Conservation (phyloP, 2,113 vertebrate genomes). For the Paramormyrops kingsleyae region DNA sequence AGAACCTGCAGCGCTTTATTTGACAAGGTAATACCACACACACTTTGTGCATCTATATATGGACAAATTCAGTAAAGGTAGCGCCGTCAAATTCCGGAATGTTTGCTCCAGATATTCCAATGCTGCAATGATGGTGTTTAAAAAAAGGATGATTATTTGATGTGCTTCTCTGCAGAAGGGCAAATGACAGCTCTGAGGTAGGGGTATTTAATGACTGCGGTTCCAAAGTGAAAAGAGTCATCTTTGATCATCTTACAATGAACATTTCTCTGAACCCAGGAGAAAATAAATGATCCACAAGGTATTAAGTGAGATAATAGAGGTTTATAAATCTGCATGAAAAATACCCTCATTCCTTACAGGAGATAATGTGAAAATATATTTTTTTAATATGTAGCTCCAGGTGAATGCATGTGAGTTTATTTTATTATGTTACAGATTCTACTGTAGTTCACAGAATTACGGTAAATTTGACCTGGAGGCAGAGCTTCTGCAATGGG, state of each 20-base stretch:
- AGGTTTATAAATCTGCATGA: background rate
- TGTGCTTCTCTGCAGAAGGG: background rate
- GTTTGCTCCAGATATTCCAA: background rate
- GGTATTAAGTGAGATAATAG: background rate
- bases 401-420: background rate
- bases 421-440: background rate
- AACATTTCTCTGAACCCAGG: background rate
- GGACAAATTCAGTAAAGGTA: background rate
- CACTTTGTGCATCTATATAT: constrained; percentile 13
- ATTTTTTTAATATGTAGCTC: background rate
- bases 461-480: background rate
- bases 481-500: background rate
- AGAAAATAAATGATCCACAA: background rate
- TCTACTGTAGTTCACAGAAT: background rate
- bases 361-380: background rate
- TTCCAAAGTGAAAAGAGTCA: background rate
- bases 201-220: background rate
- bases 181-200: background rate
- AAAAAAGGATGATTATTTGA: background rate
- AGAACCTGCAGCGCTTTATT: constrained; percentile 74
- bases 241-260: background rate
- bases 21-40: constrained; percentile 67
- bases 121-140: background rate
- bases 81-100: background rate
- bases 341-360: background rate